phyloP scores from a whole-genome alignment of 2,797 vertebrate genomes.

The Mus spretus region DNA sequence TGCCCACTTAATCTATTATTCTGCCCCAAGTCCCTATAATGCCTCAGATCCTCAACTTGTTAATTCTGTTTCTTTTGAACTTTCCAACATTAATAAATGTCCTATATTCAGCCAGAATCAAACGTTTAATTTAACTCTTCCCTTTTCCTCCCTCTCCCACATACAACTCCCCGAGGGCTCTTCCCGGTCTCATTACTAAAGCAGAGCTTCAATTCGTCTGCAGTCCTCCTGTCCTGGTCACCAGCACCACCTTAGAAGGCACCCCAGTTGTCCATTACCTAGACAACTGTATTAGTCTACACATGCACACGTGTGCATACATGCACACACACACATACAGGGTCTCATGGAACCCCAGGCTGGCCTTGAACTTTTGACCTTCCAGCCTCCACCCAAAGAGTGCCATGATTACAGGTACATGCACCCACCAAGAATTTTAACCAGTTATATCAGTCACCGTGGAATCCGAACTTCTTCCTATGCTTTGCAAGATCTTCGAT shows the following conservation, averaged over 20 bases:
- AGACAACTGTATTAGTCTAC: neutral
- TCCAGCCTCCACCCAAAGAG: neutral
- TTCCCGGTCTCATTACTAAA: neutral
- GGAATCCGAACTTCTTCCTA: neutral
- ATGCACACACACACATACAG: neutral
- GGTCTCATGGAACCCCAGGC: neutral
- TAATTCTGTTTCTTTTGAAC: neutral
- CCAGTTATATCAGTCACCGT: neutral
- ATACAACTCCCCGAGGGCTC: neutral
- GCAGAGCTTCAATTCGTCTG: neutral
- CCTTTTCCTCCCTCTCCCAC: neutral
- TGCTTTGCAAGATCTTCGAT: neutral
- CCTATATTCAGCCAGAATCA: neutral
- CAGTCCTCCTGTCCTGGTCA: neutral
- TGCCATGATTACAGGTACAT: neutral
- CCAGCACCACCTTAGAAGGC: neutral
- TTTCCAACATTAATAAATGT: neutral
- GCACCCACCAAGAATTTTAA: neutral
- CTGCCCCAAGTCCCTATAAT: too few species aligned
- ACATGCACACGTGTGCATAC: neutral
- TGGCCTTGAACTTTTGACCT: neutral
- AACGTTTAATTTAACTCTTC: neutral
- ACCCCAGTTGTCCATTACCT: neutral
- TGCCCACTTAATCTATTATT: neutral
- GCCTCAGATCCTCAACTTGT: neutral